phyloP scores from a whole-genome alignment of 2,113 vertebrate species.

The Numida meleagris region DNA sequence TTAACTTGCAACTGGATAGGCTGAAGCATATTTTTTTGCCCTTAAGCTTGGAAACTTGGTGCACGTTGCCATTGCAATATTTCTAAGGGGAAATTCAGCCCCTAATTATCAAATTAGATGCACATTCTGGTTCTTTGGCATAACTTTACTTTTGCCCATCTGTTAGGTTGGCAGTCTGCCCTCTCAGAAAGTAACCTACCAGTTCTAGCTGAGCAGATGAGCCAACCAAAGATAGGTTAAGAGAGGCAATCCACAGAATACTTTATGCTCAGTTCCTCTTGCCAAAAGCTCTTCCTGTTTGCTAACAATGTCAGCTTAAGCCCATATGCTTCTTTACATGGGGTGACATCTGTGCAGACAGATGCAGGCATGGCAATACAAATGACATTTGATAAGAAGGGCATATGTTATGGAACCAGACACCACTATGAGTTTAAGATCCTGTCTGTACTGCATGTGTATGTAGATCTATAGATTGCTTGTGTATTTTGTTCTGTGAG shows the following conservation, averaged over 20 bases:
- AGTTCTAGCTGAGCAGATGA: constrained; percentile 49
- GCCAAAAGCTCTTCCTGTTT: constrained; percentile 69
- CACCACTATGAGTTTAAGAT: constrained; percentile 4
- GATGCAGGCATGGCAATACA: constrained; percentile 63
- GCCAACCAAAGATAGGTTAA: constrained; percentile 61
- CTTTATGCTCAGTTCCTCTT: constrained; percentile 41
- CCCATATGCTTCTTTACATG: constrained; percentile 72
- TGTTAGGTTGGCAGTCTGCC: constrained; percentile 56
- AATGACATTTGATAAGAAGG: constrained; percentile 72
- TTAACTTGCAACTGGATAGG: background rate
- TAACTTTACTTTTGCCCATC: constrained; percentile 54
- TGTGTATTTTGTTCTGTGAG: background rate
- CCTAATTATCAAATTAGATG: constrained; percentile 70
- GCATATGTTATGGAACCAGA: constrained; percentile 68
- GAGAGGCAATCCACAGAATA: constrained; percentile 40
- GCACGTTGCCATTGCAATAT: background rate
- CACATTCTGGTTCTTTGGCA: constrained; percentile 67
- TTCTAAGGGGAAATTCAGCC: constrained; percentile 54
- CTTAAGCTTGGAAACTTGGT: constrained; percentile 23
- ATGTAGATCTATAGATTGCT: background rate
- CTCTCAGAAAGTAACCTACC: constrained; percentile 35
- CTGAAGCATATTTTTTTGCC: constrained; percentile 6
- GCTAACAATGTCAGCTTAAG: constrained; percentile 69
- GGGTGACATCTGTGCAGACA: constrained; percentile 69
- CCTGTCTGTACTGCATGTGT: background rate